Evolutionary conservation across 2,888 invertebrate species (phyloP), one percentile per base, ranked within the genome.

Genomic region (Exephanes ischioxanthus): DNA sequence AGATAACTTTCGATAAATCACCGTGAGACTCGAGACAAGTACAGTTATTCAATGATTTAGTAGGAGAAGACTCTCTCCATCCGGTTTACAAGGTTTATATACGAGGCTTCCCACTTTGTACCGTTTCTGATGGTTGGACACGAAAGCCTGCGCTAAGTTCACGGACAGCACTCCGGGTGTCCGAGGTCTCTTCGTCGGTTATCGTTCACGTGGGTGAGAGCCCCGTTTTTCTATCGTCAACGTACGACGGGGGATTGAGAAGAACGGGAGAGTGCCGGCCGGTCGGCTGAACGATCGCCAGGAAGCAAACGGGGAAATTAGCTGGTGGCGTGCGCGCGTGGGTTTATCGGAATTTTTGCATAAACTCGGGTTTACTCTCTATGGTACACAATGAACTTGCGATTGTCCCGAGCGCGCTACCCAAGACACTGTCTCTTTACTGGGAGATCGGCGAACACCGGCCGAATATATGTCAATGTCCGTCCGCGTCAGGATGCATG

Each of bases 181-280:
- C 26, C 71, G 45, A 76, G 75, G 55, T 55, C 45, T 66, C 83
- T 55, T 66, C 53, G 41, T 58, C 41, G 58, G 55, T 70, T 75
- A 70, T 22, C 45, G 63, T 70, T 30, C 37, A 33, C 76, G 80
- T 26, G 58, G 71, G 84, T 72, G 80, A 53, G 71, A 30, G 55
- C 19, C 71, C 55, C 53, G 66, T 84, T 80, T 80, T 33, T 16
- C 58, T 81, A 68, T 70, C 70, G 75, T 76, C 61, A 22, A 51
- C 68, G n/a, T 16, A 16, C 55, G 19, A 22, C 75, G 63, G 26
- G 51, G 67, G 33, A 68, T 53, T 45, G 53, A 51, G 77, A 78
- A 55, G n/a, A 37, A 16, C 37, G 19, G 33, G 11, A 67, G 51
- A 80, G 66, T 63, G 19, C 41, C 22, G 7, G 16, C 26, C 16